Percentiles rank a stretch among this genome's conserved stretches.
These are phyloP conservation scores for Sceloporus tristichus DNA, from an alignment of 2,113 vertebrate genomes.

Conservation along the genomic window DNA sequence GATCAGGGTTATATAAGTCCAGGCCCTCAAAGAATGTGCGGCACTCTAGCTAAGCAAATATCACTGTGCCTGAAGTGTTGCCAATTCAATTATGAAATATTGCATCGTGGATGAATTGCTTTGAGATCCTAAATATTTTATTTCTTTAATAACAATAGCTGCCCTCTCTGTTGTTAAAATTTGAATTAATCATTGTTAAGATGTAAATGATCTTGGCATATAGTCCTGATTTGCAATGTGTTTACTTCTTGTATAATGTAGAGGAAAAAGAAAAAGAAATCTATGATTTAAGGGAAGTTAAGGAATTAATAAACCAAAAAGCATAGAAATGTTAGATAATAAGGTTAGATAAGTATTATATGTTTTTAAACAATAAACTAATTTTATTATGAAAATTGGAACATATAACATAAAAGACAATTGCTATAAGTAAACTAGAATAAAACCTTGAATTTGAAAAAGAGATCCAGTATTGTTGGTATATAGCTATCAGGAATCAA, in stretches of 20 bases:
- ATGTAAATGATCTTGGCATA: not conserved
- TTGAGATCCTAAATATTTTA: conserved; percentile 14
- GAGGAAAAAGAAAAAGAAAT: too few species aligned
- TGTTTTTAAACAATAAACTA: too few species aligned
- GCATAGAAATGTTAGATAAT: too few species aligned
- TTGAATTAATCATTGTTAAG: not conserved
- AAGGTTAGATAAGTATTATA: too few species aligned
- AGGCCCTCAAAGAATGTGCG: not conserved
- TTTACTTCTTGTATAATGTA: conserved; percentile 6
- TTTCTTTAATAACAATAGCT: conserved; percentile 11
- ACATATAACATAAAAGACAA: not conserved
- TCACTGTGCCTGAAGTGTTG: conserved; percentile 1
- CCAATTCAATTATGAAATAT: not conserved
- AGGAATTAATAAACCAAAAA: too few species aligned
- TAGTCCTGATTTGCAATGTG: not conserved
- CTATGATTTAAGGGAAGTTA: too few species aligned
- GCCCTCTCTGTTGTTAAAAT: not conserved
- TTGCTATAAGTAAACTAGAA: not conserved
- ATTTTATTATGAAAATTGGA: not conserved
- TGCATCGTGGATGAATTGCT: not conserved
- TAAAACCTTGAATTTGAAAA: not conserved
- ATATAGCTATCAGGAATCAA: not conserved
- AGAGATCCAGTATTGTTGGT: not conserved
- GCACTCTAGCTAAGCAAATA: not conserved
- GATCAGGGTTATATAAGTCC: rapidly evolving